Conservation (phyloP, 2,888 invertebrate genomes). For the Ellobium chinense region DNA sequence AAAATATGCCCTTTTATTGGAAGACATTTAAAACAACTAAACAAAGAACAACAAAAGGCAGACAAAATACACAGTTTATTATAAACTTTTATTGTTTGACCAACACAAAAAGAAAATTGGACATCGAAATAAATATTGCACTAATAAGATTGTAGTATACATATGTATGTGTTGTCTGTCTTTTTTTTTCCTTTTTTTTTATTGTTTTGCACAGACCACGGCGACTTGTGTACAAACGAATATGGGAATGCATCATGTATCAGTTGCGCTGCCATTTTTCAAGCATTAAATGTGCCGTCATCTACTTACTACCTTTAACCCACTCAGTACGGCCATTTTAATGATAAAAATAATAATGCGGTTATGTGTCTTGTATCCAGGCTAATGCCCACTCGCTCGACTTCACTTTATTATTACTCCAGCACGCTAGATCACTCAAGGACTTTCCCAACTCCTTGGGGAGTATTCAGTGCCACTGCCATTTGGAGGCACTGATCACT, state of each 20-base stretch:
- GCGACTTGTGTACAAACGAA: constrained; percentile 6
- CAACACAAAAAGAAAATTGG: constrained; percentile 40
- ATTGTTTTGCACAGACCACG: constrained; percentile 5
- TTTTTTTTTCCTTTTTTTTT: too few relatives aligned
- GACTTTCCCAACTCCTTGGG: too few relatives aligned
- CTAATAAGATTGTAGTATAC: constrained; percentile 10
- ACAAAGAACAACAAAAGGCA: neutral
- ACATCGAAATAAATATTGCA: constrained; percentile 42
- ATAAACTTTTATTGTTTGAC: constrained; percentile 34
- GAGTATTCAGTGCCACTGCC: too few relatives aligned
- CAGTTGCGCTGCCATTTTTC: constrained; percentile 36
- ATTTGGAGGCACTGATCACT: too few relatives aligned
- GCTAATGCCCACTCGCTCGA: too few relatives aligned
- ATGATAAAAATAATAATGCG: too few relatives aligned
- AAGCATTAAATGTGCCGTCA: constrained; percentile 11
- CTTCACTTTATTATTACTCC: too few relatives aligned
- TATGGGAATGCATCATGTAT: constrained; percentile 29
- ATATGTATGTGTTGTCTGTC: neutral
- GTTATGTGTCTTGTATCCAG: too few relatives aligned
- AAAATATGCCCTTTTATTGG: too few relatives aligned
- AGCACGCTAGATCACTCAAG: too few relatives aligned
- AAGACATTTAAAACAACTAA: neutral
- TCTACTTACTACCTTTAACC: neutral
- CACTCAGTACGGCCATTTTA: too few relatives aligned
- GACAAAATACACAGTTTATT: constrained; percentile 32